Evolutionary conservation across 2,113 vertebrate species (phyloP), one percentile per base, ranked within the genome.

Genomic region (Upupa epops): DNA sequence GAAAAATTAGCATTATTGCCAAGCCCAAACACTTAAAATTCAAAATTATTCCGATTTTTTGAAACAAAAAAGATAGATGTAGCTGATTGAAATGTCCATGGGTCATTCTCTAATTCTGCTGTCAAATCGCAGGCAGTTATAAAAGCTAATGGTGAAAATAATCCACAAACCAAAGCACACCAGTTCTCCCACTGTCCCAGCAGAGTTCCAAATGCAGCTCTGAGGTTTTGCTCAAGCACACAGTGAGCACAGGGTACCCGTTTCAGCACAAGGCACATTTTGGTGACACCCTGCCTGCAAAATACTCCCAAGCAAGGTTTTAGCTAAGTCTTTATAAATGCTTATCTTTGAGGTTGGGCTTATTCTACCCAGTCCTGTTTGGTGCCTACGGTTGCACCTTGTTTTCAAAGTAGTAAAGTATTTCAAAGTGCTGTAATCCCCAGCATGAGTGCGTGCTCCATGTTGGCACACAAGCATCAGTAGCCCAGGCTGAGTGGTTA

Each of bases 181-280:
- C 1, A 2, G 8, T 78, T 46, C 31, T 45, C 16, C 48, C 6
- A 1, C 3, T 8, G 1, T 48, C 26, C 9, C 1, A 16, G 59
- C 46, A 68, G 32, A 4, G 2, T 29, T 61, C 60, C 20, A 58
- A 58, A 13, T 29, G 36, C 54, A 76, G 73, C 56, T 42, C 5
- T 77, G 15, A 19, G 24, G 8, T 51, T 89, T 83, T 18, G 13
- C 54, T 84, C 7, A 54, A 74, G 58, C 2, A 36, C 26, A 19
- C 28, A 37, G 4, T 28, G 75, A 69, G 42, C 11, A 68, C 19
- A 59, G 63, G 81, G 19, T 5, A 69, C 25, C 29, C 20, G 7
- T 71, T 89, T 74, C 11, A 74, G 78, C 90, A 73, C 48, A 26
- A 19, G 11, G 18, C 31, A 51, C 29, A 6, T 92, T 85, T 73